Evolutionary conservation across 2,888 invertebrate genomes (phyloP), one percentile per base, ranked within the genome.

Genomic region (Molorchus minor): DNA sequence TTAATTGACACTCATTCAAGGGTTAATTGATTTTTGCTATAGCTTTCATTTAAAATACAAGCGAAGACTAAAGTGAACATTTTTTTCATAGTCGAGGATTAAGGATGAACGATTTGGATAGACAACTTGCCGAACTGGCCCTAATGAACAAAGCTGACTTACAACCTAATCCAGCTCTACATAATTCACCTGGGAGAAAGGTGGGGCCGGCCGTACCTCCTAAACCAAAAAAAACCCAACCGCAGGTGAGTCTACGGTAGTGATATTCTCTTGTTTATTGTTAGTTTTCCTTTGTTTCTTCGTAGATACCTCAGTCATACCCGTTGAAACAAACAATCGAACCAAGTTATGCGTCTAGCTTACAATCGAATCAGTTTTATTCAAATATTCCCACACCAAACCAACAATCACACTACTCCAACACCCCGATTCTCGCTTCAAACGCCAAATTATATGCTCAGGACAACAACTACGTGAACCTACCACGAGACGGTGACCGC

Each of bases 191-290:
- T 10, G 80, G 79, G 2, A 85, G 84, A 69, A 92, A 90, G 81
- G 82, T 89, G 62, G 91, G 90, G 64, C 92, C 92, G 63, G 89
- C 88, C 53, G 91, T 92, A 57, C 92, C 92, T 41, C 92, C 92
- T 7, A 92, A 92, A 78, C 92, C 91, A 65, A 88, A 86, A 78
- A 90, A 86, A 75, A 82, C 81, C 40, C 84, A 83, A 74, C 84
- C 86, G 17, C 84, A 86, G 83, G 85, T 85, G 77, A 76, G 40
- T 43, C 15, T 15, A 15, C 64, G 58, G 40, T 61, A n/a, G n/a
- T n/a, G n/a, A n/a, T n/a, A n/a, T n/a, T n/a, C 13, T 33, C 3
- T 12, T 33, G 2, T 33, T 33, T n/a, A 33, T 3, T 33, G 2
- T n/a, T 3, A 15, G 38, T 38, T 15, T 38, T 16, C 12, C 13